phyloP scores from a whole-genome alignment of 2,113 vertebrate genomes.

The Ceratotherium simum region DNA sequence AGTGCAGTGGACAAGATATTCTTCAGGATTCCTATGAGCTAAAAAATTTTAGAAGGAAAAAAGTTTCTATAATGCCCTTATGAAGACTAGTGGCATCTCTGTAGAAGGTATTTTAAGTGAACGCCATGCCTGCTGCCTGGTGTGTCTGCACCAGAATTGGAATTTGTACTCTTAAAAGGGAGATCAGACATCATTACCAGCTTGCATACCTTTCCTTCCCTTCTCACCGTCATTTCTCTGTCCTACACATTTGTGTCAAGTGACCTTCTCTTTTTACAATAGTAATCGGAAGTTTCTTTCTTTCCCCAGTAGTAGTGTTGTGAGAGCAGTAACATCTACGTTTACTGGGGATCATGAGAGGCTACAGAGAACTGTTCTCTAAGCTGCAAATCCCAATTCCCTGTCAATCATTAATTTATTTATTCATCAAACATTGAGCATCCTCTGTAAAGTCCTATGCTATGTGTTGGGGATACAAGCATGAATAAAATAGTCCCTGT shows the following conservation, averaged over 20 bases:
- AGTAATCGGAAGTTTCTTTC: slow-evolving; percentile 39
- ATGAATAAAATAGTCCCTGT: slow-evolving; percentile 32
- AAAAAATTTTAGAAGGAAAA: slow-evolving; percentile 38
- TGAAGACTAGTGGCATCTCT: neutral
- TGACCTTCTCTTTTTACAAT: slow-evolving; percentile 1
- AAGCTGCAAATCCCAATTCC: slow-evolving; percentile 30
- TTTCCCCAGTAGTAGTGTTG: neutral
- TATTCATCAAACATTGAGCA: slow-evolving; percentile 37
- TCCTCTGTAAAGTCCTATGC: slow-evolving; percentile 40
- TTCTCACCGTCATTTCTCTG: neutral
- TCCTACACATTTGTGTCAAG: neutral
- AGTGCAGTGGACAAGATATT: neutral
- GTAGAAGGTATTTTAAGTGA: neutral
- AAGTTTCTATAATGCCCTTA: neutral
- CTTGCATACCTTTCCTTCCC: neutral
- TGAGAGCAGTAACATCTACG: neutral
- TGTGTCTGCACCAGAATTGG: neutral
- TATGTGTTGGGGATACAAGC: slow-evolving; percentile 1
- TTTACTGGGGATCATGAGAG: slow-evolving; percentile 28
- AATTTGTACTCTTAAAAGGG: neutral
- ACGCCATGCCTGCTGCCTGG: neutral
- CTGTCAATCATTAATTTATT: slow-evolving; percentile 33
- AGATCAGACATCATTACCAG: neutral
- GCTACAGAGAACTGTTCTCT: slow-evolving; percentile 33
- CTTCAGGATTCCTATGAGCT: neutral